Percentiles rank a stretch among this genome's conserved stretches.
Evolutionary conservation across 2,113 vertebrate genomes (phyloP).

Genomic region (Pangasianodon gigas): DNA sequence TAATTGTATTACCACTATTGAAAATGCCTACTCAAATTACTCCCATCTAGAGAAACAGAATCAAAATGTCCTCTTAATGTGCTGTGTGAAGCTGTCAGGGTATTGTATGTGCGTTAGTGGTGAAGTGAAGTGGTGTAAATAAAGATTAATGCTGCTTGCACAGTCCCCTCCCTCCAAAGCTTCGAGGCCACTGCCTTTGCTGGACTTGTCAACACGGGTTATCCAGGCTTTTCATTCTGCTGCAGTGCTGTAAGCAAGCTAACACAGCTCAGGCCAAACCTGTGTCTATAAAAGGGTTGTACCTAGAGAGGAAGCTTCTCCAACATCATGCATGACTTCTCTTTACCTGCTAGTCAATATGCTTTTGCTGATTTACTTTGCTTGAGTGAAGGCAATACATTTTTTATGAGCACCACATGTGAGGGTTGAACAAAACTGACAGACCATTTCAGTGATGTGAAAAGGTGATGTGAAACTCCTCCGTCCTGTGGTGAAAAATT

Average conservation of each 20-base stretch:
- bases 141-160: conserved; percentile 31
- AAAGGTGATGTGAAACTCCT: background rate
- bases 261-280: background rate
- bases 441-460: background rate
- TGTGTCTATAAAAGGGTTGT: background rate
- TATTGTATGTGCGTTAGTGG: background rate
- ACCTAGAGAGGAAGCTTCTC: background rate
- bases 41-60: background rate
- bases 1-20: conserved; percentile 9
- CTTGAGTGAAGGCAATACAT: background rate
- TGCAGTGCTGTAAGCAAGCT: conserved; percentile 9
- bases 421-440: background rate
- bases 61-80: background rate
- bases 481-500: background rate
- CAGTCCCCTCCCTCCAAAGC: conserved; percentile 1
- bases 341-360: conserved; percentile 14
- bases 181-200: conserved; percentile 16
- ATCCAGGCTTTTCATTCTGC: conserved; percentile 13
- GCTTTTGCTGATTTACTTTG: background rate
- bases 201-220: conserved; percentile 42
- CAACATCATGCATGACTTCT: background rate
- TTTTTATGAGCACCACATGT: background rate
- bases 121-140: conserved; percentile 15
- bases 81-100: conserved; percentile 21
- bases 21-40: conserved; percentile 13